A percentile compares a stretch with the other conserved stretches of the same genome.
Conservation (phyloP, 2,113 vertebrate species). For the Cacatua alba region DNA sequence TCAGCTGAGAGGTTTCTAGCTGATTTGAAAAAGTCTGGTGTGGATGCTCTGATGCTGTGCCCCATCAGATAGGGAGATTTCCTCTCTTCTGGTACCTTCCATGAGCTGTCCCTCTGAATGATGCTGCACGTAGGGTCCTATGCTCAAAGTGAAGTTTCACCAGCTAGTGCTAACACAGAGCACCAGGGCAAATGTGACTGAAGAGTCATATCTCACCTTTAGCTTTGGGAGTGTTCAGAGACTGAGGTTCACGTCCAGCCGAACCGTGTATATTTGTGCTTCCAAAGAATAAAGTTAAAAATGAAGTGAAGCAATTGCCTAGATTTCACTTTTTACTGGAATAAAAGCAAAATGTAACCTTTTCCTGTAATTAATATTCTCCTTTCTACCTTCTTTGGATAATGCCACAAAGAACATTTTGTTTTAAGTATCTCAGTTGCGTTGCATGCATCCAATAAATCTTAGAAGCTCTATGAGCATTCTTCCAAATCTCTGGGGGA, state of each 20-base stretch:
- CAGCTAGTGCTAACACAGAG: neutral
- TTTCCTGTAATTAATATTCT: neutral
- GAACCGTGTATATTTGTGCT: neutral
- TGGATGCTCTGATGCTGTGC: neutral
- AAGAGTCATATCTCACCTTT: neutral
- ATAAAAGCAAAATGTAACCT: neutral
- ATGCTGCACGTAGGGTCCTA: fast-evolving
- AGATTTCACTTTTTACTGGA: neutral
- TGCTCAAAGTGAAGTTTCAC: neutral
- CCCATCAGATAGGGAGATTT: neutral
- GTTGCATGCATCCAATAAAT: neutral
- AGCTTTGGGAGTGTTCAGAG: neutral
- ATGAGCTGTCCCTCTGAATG: neutral
- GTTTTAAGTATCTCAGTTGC: neutral
- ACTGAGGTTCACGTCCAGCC: neutral
- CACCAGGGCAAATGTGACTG: neutral
- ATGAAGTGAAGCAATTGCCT: neutral
- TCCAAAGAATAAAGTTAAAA: neutral
- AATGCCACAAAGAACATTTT: neutral
- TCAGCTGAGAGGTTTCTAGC: neutral
- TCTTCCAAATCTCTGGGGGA: neutral
- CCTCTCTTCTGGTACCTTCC: neutral
- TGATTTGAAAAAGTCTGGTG: neutral
- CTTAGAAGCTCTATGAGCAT: neutral
- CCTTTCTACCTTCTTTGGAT: neutral